Conservation (phyloP, 2,888 invertebrate species). For the Protophormia terraenovae region DNA sequence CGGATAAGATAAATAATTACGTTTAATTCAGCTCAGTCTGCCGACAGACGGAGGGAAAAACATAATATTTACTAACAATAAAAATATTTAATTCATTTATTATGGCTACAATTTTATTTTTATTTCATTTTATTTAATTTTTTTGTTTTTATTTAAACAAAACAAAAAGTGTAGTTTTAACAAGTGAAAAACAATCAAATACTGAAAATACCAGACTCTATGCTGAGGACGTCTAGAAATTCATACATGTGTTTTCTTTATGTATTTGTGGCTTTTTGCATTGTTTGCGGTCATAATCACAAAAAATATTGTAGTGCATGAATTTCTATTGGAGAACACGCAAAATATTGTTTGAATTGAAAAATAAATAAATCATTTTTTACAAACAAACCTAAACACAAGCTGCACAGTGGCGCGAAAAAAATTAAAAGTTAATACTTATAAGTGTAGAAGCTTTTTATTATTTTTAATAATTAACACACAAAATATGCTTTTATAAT, state of each 20-base stretch:
- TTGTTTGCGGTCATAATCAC: neutral
- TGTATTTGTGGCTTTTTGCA: no score
- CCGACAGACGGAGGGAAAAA: neutral
- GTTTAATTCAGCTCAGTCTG: neutral
- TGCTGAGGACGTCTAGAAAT: neutral
- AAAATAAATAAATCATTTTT: neutral
- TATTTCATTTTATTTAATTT: neutral
- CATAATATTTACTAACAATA: neutral
- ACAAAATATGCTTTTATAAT: no score
- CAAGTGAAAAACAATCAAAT: neutral
- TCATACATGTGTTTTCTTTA: neutral
- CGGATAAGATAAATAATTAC: slow-evolving; percentile 45
- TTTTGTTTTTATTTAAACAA: neutral
- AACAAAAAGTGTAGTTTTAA: neutral
- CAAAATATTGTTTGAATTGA: neutral
- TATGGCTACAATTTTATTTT: neutral
- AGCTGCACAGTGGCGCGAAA: neutral
- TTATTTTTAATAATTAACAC: no score
- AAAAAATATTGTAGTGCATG: neutral
- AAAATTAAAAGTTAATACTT: no score
- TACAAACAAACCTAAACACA: neutral
- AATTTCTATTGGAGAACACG: neutral
- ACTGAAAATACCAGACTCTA: neutral
- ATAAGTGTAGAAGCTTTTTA: no score
- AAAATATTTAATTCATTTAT: neutral